These are phyloP conservation scores for Pammene fasciana DNA, from an alignment of 2,888 invertebrate genomes.

Conservation along the genomic window DNA sequence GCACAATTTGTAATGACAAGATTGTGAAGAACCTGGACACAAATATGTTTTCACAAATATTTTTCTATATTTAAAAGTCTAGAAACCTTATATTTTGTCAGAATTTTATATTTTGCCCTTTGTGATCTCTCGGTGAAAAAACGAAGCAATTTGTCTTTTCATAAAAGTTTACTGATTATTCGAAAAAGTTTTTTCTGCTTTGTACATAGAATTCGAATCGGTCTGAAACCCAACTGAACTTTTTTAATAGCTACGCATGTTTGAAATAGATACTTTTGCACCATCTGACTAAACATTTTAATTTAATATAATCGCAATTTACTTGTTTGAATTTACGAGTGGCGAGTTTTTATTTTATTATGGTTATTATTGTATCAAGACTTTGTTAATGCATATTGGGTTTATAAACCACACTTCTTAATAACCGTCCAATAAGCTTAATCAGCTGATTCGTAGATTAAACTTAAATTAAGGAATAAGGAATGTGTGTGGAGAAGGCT, in stretches of 20 bases:
- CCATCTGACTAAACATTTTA: too few relatives aligned
- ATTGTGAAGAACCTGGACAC: neutral
- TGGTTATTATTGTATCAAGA: too few relatives aligned
- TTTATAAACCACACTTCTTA: too few relatives aligned
- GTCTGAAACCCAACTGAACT: neutral
- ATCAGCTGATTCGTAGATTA: too few relatives aligned
- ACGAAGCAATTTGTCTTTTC: constrained; percentile 1
- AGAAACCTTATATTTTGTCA: neutral
- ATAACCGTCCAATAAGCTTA: too few relatives aligned
- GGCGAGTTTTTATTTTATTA: too few relatives aligned
- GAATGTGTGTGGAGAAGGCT: too few relatives aligned
- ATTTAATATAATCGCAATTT: too few relatives aligned
- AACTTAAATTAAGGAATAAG: too few relatives aligned
- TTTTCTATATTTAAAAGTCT: neutral
- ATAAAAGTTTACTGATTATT: neutral
- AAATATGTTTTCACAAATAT: neutral
- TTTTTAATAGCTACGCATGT: neutral
- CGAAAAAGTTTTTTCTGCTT: neutral
- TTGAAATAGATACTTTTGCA: too few relatives aligned
- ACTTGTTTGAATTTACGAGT: too few relatives aligned
- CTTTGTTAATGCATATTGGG: too few relatives aligned
- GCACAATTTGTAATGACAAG: neutral
- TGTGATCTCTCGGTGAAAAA: neutral
- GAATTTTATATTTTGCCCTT: neutral
- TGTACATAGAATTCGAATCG: neutral